phyloP scores from a whole-genome alignment of 2,797 vertebrate species.

The Catamblyrhynchus diadema region DNA sequence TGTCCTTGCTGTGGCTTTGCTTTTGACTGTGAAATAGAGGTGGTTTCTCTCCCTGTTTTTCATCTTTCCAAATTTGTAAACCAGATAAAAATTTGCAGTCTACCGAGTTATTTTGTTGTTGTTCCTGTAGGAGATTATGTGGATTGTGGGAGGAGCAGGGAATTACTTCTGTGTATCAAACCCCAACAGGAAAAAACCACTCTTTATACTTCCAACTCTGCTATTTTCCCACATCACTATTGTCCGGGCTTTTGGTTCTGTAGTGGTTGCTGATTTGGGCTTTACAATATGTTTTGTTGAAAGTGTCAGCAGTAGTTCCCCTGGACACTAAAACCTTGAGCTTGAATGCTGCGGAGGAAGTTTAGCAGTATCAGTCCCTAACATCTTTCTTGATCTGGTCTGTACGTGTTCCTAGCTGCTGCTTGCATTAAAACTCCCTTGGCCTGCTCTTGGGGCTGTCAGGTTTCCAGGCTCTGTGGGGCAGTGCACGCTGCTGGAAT shows the following conservation, averaged over 20 bases:
- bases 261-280: neutral
- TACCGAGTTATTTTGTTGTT: neutral
- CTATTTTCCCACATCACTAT: neutral
- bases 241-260: neutral
- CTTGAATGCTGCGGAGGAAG: neutral
- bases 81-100: neutral
- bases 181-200: neutral
- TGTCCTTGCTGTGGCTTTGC: neutral
- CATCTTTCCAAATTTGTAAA: neutral
- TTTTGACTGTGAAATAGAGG: neutral
- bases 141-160: neutral
- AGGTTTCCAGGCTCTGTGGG: neutral
- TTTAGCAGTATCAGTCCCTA: neutral
- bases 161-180: neutral
- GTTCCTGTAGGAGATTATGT: neutral
- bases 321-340: accelerated
- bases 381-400: neutral
- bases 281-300: neutral
- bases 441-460: neutral
- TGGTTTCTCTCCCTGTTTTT: neutral
- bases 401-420: neutral
- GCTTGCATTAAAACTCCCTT: neutral
- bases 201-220: neutral
- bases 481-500: accelerated
- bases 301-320: neutral